A percentile compares a stretch with the other conserved stretches of the same genome.
Conservation (phyloP, 1,140 invertebrate genomes). For the Diabrotica undecimpunctata region DNA sequence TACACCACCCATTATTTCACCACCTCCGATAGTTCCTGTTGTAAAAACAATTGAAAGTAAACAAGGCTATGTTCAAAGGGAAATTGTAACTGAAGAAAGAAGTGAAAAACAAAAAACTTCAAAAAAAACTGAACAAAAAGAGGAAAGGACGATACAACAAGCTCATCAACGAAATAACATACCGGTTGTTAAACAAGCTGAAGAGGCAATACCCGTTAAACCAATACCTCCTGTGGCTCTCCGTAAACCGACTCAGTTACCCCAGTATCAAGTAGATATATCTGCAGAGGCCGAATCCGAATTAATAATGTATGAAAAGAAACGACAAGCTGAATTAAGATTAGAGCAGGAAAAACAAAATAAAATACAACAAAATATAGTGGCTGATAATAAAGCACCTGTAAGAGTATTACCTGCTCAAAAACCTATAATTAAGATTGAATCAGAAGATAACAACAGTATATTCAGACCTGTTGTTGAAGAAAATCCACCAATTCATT, state of each 20-base stretch:
- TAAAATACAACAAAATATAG: conserved; percentile 6
- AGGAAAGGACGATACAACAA: conserved; percentile 21
- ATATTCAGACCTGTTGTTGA: conserved; percentile 59
- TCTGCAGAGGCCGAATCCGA: conserved; percentile 35
- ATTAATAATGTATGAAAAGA: conserved; percentile 33
- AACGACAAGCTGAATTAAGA: conserved; percentile 25
- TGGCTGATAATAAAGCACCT: conserved; percentile 7
- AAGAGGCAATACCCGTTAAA: conserved; percentile 37
- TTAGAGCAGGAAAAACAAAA: conserved; percentile 27
- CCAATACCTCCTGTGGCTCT: conserved; percentile 47
- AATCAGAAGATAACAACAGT: conserved; percentile 14
- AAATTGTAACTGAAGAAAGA: conserved; percentile 32
- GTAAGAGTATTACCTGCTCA: conserved; percentile 16
- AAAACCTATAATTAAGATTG: conserved; percentile 33
- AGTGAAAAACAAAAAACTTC: conserved; percentile 14
- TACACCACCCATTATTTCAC: conserved; percentile 31
- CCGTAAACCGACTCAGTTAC: conserved; percentile 52
- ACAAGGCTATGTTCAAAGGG: conserved; percentile 21
- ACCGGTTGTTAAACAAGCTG: conserved; percentile 34
- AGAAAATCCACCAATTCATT: conserved; percentile 40
- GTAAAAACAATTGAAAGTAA: conserved; percentile 26
- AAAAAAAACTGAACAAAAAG: conserved; percentile 15
- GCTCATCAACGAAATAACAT: not conserved
- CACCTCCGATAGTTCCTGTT: conserved; percentile 25
- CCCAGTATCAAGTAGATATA: conserved; percentile 39